Base-by-base conservation (phyloP, 2,888 invertebrate species). In the Griposia aprilina region DNA sequence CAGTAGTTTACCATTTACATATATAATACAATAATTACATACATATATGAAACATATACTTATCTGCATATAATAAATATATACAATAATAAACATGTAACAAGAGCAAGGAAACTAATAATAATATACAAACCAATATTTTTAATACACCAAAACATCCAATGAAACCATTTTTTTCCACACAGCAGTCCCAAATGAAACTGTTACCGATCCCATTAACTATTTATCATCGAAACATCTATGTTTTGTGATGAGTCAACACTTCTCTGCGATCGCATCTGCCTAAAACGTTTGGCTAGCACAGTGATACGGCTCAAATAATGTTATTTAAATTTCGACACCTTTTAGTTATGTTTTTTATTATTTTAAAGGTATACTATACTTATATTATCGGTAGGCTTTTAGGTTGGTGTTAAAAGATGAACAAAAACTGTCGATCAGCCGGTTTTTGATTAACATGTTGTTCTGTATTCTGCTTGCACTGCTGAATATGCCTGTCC, bases 191-290 rank as follows among this genome's bases (percentile, higher is more conserved):
- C 30, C 15, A 73, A 76, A 84, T 83, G 72, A 90, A 92, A 90
- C 91, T 85, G 68, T 85, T 89, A 88, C 89, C 85, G 88, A 89
- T 87, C 87, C 93, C 92, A 94, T 94, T 94, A 94, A 94, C 92
- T 92, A 86, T 93, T 94, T 94, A 95, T 95, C 94, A 81, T 90
- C 78, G 83, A 92, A 93, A 95, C 94, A 95, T 95, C 95, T 95
- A 92, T 93, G 93, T 94, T 94, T 94, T 91, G 90, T 81, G 89
- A 90, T 95, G 95, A 95, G 86, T 92, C 87, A 81, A 90, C 93
- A 82, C 76, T 88, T 91, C 78, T 74, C 67, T 80, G 57, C 70
- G 80, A 87, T 88, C 78, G 81, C 89, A 89, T 87, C 85, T 81
- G 86, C 83, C 73, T 88, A 84, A 81, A 87, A 83, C 76, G 77